phyloP scores from a whole-genome alignment of 2,113 vertebrate genomes.

The Odontophorus gujanensis region DNA sequence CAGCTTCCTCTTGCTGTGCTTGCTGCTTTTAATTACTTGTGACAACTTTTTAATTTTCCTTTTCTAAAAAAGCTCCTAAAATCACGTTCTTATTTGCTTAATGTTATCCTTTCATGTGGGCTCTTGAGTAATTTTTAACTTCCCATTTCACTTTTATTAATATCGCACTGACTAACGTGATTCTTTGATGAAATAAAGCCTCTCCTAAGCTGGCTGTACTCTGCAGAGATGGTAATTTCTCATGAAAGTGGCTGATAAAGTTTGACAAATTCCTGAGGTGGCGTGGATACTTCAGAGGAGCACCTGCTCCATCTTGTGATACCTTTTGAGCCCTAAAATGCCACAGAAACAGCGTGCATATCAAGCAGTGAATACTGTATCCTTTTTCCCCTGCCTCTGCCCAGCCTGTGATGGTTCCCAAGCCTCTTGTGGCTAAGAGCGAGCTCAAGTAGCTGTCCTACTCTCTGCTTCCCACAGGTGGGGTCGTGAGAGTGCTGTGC shows the following conservation, averaged over 20 bases:
- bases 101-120: conserved; percentile 58
- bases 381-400: not conserved
- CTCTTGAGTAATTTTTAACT: conserved; percentile 37
- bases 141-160: conserved; percentile 13
- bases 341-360: fast-evolving
- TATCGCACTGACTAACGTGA: not conserved
- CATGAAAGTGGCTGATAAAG: not conserved
- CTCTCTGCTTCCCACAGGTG: not conserved
- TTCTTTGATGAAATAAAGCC: not conserved
- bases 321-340: fast-evolving
- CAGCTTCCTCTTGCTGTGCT: not conserved
- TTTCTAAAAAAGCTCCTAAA: not conserved
- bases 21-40: not conserved
- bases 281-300: not conserved
- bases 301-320: not conserved
- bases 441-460: not conserved
- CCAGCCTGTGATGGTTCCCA: not conserved
- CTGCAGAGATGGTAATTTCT: not conserved
- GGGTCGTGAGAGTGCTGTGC: not conserved
- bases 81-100: not conserved
- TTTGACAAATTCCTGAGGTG: not conserved
- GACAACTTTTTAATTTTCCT: not conserved
- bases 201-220: not conserved
- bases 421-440: not conserved
- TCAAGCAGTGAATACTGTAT: not conserved